A percentile compares a stretch with the other conserved stretches of the same genome.
Conservation (phyloP, 2,113 vertebrate species). For the Mugil cephalus region DNA sequence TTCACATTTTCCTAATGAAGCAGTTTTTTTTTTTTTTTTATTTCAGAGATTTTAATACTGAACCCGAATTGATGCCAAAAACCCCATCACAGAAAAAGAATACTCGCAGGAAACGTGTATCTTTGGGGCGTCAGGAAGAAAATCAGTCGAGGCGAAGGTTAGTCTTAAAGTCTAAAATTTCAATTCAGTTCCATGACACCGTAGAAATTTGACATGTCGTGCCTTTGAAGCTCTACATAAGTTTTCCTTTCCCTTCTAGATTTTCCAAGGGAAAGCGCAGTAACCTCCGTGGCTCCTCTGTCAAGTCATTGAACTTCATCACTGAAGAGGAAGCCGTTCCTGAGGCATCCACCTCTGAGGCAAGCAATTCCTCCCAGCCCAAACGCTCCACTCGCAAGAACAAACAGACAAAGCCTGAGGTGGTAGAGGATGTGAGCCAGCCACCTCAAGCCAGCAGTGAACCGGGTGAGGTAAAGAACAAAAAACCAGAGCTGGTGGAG, state of each 20-base stretch:
- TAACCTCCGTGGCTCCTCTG: constrained; percentile 81
- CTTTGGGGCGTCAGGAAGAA: constrained; percentile 79
- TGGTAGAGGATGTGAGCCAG: constrained; percentile 33
- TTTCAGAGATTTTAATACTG: constrained; percentile 87
- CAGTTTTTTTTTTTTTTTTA: background rate
- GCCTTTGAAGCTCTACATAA: background rate
- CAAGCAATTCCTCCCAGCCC: constrained; percentile 28
- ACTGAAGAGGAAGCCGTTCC: constrained; percentile 60
- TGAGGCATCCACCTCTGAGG: constrained; percentile 33
- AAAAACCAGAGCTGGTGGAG: constrained; percentile 20
- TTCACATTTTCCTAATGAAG: background rate
- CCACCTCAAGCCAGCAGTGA: constrained; percentile 14
- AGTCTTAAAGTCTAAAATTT: background rate
- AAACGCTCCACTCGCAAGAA: constrained; percentile 79
- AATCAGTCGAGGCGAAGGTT: constrained; percentile 85
- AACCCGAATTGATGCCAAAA: constrained; percentile 95
- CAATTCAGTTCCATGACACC: background rate
- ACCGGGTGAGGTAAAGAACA: constrained; percentile 26
- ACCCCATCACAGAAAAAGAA: constrained; percentile 95
- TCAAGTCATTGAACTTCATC: constrained; percentile 73
- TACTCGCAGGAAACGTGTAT: constrained; percentile 86
- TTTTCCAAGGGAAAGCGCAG: constrained; percentile 83
- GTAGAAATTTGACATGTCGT: background rate
- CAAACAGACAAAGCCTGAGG: constrained; percentile 60
- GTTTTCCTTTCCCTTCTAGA: constrained; percentile 46